Base-by-base conservation (phyloP, 2,888 invertebrate species). In the Malthinus flaveolus region DNA sequence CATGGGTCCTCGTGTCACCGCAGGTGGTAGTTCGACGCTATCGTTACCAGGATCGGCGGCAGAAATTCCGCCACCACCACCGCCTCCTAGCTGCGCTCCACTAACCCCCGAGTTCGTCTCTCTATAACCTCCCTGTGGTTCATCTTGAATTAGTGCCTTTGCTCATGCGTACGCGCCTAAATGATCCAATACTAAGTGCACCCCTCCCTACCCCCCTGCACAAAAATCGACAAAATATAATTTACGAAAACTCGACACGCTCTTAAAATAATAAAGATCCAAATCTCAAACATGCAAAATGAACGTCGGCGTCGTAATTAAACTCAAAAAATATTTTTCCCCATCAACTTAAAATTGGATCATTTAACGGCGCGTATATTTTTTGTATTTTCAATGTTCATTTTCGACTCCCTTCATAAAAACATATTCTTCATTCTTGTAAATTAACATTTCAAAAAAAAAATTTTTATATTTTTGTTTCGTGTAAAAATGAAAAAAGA, bases 1-100 rank as follows among this genome's bases (percentile, higher is more conserved):
- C 79, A 91, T 93, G 89, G 93, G 93, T 6, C 90, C 93, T 50
- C 84, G 93, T 64, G 91, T 93, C 49, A 94, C 93, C 7, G 93
- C 93, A 33, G 91, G 91, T 62, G 94, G 94, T 46, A 92, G 91
- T 75, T 93, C 93, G 7, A 91, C 90, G 23, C 86, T 93, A 75
- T 93, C 93, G 31, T 82, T 94, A 65, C 90, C 91, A 62, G 91
- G 87, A 71, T 83, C 83, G 65, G 79, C 81, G 49, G 72, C 71
- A 48, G 71, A 72, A 56, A 76, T 54, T 75, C 78, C 82, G 11
- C 80, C 81, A 32, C 81, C 81, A 1, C 86, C 85, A 1, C 84
- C 85, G 2, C 85, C 86, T 9, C 85, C 85, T 44, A 74, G 78
- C 66, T 83, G 83, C 72, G 80, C 82, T 65, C 81, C 83, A 67